phyloP scores from a whole-genome alignment of 53 echinoderm and acorn worm genomes.

The Zoroaster sp. region DNA sequence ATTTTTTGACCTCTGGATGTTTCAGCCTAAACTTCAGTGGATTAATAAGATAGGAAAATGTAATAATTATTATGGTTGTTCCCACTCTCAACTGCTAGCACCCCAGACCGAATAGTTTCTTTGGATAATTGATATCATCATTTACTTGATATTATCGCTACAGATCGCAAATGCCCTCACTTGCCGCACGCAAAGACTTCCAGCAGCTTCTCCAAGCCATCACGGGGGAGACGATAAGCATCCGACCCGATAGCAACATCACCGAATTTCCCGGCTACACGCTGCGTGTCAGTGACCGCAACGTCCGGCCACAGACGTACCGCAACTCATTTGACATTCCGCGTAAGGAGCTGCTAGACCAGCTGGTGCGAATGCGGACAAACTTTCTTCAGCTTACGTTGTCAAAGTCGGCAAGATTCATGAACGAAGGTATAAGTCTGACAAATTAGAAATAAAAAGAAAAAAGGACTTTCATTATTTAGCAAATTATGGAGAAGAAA shows the following conservation, averaged over 20 bases:
- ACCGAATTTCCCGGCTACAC: constrained; percentile 87
- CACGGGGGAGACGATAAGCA: constrained; percentile 92
- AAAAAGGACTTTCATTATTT: too few species aligned
- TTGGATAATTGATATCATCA: background rate
- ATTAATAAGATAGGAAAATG: too few species aligned
- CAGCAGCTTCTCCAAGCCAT: constrained; percentile 93
- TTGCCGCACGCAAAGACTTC: constrained; percentile 90
- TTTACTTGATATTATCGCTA: background rate
- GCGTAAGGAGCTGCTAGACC: constrained; percentile 88
- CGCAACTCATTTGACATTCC: constrained; percentile 99
- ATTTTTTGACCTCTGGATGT: too few species aligned
- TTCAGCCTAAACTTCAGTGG: too few species aligned
- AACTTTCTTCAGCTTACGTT: constrained; percentile 91
- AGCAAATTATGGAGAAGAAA: too few species aligned
- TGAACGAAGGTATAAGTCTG: constrained; percentile 99
- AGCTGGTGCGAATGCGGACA: constrained; percentile 88
- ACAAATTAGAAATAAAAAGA: too few species aligned
- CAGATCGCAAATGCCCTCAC: constrained; percentile 92
- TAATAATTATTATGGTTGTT: too few species aligned
- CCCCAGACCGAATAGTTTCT: too few species aligned
- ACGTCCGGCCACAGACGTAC: constrained; percentile 84
- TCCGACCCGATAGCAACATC: constrained; percentile 85
- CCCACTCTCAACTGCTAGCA: too few species aligned
- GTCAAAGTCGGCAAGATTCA: constrained; percentile 76
- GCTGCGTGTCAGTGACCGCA: constrained; percentile 71